Evolutionary conservation across 2,888 invertebrate species (phyloP), one percentile per base, ranked within the genome.

Genomic region (Agrochola lychnidis): DNA sequence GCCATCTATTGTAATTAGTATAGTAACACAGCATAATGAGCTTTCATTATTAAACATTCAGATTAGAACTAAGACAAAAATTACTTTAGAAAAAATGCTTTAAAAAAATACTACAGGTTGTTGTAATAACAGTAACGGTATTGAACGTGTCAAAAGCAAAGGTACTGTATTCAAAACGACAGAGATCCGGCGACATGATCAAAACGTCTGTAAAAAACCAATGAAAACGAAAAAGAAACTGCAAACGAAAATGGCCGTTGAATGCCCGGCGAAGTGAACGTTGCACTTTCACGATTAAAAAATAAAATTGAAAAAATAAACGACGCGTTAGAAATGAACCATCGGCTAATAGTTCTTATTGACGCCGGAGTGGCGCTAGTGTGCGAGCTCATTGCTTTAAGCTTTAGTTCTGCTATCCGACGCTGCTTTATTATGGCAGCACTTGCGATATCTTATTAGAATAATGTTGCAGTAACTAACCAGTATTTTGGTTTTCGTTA

Each of bases 231-330:
- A 95, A 95, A 94, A 94, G 93, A 94, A 94, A 93, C 89, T 91
- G 89, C 90, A 91, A 94, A 93, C 93, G 91, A 94, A 94, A 95
- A 95, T 94, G 92, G 93, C 93, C 90, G 94, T 94, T 94, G 95
- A 95, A 95, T 94, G 90, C 93, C 93, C 90, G 90, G 91, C 93
- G 93, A 95, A 95, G 95, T 95, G 96, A 95, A 95, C 95, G 94
- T 94, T 94, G 96, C 96, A 95, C 95, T 96, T 96, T 95, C 95
- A 94, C 95, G 94, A 95, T 94, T 94, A 94, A 94, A 95, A 91
- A 91, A 93, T 92, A 93, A 92, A 95, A 94, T 92, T 88, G 92
- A 93, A 93, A 90, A 95, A 95, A 94, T 93, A 91, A 93, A 92
- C 91, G 88, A 82, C 91, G 90, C 88, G 92, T 91, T 93, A 91